These are phyloP conservation scores for Caenorhabditis imperialis DNA, from an alignment of 2,888 invertebrate species.

Conservation along the genomic window DNA sequence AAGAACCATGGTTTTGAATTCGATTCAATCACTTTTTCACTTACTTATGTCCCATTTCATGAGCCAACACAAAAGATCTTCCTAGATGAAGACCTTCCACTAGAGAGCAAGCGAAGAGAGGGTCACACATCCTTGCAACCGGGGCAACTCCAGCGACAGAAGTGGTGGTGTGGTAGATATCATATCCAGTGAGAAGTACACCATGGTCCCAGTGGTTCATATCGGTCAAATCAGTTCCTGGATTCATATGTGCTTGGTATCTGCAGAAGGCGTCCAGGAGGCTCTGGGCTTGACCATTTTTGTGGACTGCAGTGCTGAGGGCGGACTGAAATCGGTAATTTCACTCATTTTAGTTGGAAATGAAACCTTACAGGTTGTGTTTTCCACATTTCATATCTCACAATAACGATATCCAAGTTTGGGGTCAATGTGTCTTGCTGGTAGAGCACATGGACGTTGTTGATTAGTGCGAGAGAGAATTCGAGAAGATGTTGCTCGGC, in stretches of 20 bases:
- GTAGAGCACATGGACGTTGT: constrained; percentile 77
- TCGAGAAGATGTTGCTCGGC: constrained; percentile 77
- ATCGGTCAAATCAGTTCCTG: constrained; percentile 77
- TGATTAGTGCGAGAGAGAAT: constrained; percentile 77
- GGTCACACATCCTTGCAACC: constrained; percentile 78
- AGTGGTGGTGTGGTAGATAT: constrained; percentile 78
- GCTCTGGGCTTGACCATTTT: constrained; percentile 78
- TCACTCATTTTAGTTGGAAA: too few relatives aligned
- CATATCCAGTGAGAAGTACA: constrained; percentile 77
- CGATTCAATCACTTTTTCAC: too few relatives aligned
- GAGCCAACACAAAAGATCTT: constrained; percentile 77
- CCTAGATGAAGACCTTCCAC: constrained; percentile 78
- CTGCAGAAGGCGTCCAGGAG: constrained; percentile 77
- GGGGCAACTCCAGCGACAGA: constrained; percentile 78
- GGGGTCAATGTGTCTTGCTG: constrained; percentile 76
- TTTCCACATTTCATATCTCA: constrained; percentile 78
- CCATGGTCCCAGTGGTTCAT: constrained; percentile 78
- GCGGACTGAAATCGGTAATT: constrained; percentile 57
- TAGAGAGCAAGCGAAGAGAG: constrained; percentile 75
- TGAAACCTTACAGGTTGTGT: constrained; percentile 70
- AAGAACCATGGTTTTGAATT: constrained; percentile 17
- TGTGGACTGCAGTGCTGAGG: constrained; percentile 71
- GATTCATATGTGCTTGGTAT: constrained; percentile 76
- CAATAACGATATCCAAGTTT: constrained; percentile 77
- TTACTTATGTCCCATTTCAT: constrained; percentile 79